phyloP scores from a whole-genome alignment of 2,888 invertebrate species.

The Leucophenga maculata region DNA sequence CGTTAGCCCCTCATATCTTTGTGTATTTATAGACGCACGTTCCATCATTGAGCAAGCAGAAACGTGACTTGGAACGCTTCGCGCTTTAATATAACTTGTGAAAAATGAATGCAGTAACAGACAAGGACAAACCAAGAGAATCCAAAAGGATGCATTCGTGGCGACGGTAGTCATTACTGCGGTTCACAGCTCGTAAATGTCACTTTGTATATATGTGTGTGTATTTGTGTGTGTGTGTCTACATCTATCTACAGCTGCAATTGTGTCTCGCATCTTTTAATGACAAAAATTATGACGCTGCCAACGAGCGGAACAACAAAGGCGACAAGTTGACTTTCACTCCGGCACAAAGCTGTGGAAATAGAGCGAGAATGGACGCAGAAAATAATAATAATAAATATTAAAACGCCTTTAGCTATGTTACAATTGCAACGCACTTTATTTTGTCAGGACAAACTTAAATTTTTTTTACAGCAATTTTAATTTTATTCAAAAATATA shows the following conservation, averaged over 20 bases:
- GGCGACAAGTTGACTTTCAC: conserved; percentile 60
- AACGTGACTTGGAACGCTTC: conserved; percentile 15
- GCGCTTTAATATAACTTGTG: neutral
- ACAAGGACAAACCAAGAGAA: conserved; percentile 9
- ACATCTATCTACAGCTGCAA: neutral
- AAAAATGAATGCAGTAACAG: conserved; percentile 13
- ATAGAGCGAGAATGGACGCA: neutral
- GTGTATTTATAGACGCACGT: neutral
- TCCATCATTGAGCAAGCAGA: neutral
- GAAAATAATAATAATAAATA: conserved; percentile 6
- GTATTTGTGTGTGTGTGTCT: neutral
- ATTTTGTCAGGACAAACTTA: neutral
- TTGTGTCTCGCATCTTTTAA: conserved; percentile 35
- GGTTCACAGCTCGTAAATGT: neutral
- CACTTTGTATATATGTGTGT: neutral
- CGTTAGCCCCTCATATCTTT: neutral
- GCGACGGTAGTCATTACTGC: neutral
- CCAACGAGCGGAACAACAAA: conserved; percentile 47
- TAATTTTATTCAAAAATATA: no score
- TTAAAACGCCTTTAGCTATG: neutral
- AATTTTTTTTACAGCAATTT: no score
- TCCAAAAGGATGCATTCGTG: neutral
- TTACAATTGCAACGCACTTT: neutral
- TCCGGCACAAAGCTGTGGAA: conserved; percentile 9
- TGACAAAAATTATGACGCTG: conserved; percentile 55